phyloP scores from a whole-genome alignment of 2,888 invertebrate species.

The Acanthosepion pharaonis region DNA sequence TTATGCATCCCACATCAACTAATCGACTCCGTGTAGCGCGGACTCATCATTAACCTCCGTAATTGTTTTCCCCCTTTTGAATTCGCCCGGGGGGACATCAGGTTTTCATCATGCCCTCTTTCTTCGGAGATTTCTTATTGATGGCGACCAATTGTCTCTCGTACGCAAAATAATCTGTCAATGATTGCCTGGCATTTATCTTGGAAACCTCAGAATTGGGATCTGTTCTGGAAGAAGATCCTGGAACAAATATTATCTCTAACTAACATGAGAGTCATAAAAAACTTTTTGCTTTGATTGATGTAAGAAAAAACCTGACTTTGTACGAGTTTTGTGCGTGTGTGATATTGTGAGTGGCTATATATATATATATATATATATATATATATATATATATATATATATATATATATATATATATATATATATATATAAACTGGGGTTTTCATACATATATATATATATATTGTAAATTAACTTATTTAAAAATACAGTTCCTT shows the following conservation, averaged over 20 bases:
- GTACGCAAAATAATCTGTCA: background rate
- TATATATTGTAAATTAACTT: background rate
- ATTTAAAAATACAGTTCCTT: no score
- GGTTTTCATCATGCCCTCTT: background rate
- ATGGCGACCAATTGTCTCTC: background rate
- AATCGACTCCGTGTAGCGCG: background rate
- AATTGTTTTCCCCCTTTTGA: background rate
- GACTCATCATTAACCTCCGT: background rate
- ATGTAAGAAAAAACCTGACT: background rate
- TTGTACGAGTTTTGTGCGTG: background rate
- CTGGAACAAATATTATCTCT: background rate
- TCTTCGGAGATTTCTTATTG: background rate
- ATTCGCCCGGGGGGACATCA: background rate
- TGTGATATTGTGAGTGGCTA: no score
- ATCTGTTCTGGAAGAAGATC: background rate
- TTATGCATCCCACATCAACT: background rate
- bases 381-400: background rate
- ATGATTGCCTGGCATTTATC: background rate
- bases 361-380: no score
- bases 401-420: background rate
- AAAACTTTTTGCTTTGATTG: background rate
- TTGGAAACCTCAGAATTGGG: background rate
- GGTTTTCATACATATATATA: no score
- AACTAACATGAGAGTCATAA: background rate
- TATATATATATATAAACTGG: no score